Conservation (phyloP, 2,888 invertebrate species). For the Drosophila histrio region DNA sequence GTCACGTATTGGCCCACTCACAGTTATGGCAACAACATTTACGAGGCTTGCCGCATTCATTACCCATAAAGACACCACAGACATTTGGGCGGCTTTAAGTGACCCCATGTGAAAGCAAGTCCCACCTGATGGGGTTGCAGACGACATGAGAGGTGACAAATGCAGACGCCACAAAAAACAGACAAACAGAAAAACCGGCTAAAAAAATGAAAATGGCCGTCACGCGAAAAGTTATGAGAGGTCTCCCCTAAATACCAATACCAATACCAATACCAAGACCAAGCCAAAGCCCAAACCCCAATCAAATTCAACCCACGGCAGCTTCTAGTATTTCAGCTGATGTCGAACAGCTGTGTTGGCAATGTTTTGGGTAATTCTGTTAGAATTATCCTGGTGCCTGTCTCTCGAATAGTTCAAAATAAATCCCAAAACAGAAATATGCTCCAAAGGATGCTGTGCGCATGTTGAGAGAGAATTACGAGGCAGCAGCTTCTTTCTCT, state of each 20-base stretch:
- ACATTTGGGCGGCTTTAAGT: constrained; percentile 59
- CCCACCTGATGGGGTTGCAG: constrained; percentile 6
- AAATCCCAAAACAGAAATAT: constrained; percentile 57
- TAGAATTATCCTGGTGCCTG: constrained; percentile 15
- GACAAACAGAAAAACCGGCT: constrained; percentile 22
- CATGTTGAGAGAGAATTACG: constrained; percentile 29
- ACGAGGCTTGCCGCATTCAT: constrained; percentile 24
- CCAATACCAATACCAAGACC: not conserved
- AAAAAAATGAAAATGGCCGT: constrained; percentile 46
- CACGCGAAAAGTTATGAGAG: constrained; percentile 50
- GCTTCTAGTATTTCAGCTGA: constrained; percentile 51
- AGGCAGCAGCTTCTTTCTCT: not conserved
- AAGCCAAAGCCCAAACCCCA: not conserved
- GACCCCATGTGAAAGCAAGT: constrained; percentile 35
- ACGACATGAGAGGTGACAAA: constrained; percentile 19
- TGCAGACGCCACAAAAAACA: constrained; percentile 23
- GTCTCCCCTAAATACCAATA: not conserved
- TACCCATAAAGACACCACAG: constrained; percentile 62
- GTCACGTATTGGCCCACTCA: constrained; percentile 1
- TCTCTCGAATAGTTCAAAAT: constrained; percentile 41
- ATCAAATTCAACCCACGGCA: not conserved
- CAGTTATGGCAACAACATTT: not conserved
- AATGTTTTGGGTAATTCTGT: constrained; percentile 71
- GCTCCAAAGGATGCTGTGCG: constrained; percentile 60
- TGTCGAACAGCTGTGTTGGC: constrained; percentile 56